Percentiles rank a stretch among this genome's conserved stretches.
Conservation (phyloP, 2,113 vertebrate genomes). For the Sinocyclocheilus rhinocerous region DNA sequence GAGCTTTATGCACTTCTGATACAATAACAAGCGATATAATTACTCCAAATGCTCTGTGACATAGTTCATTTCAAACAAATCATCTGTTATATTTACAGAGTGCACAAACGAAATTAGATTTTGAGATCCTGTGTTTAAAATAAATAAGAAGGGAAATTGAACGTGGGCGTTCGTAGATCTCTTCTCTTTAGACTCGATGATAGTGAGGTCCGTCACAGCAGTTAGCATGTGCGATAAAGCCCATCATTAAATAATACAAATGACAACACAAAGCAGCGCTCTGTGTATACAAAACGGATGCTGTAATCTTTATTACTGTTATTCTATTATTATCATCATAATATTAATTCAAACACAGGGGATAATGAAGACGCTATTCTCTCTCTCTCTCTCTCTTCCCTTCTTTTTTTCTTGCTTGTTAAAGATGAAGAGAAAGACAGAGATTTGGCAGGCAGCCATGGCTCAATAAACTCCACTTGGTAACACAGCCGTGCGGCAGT, state of each 20-base stretch:
- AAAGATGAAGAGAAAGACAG: conserved; percentile 46
- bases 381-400: conserved; percentile 13
- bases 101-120: conserved; percentile 20
- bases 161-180: neutral
- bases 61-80: conserved; percentile 55
- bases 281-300: conserved; percentile 12
- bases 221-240: conserved; percentile 36
- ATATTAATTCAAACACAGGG: conserved; percentile 36
- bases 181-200: conserved; percentile 13
- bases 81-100: conserved; percentile 47
- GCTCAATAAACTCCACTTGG: conserved; percentile 58
- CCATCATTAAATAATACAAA: conserved; percentile 38
- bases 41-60: conserved; percentile 35
- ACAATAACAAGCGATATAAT: conserved; percentile 45
- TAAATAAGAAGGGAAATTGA: conserved; percentile 27
- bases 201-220: conserved; percentile 22
- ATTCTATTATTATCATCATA: conserved; percentile 32
- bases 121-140: conserved; percentile 31
- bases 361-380: conserved; percentile 28
- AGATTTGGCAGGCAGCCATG: conserved; percentile 51
- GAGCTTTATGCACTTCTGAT: conserved; percentile 36
- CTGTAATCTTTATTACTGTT: conserved; percentile 41
- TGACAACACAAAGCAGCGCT: conserved; percentile 20
- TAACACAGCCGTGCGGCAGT: conserved; percentile 38
- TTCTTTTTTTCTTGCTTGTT: conserved; percentile 20